Percentiles rank a stretch among this genome's conserved stretches.
Evolutionary conservation across 2,797 vertebrate genomes (phyloP).

Genomic region (Lepus oiostolus): DNA sequence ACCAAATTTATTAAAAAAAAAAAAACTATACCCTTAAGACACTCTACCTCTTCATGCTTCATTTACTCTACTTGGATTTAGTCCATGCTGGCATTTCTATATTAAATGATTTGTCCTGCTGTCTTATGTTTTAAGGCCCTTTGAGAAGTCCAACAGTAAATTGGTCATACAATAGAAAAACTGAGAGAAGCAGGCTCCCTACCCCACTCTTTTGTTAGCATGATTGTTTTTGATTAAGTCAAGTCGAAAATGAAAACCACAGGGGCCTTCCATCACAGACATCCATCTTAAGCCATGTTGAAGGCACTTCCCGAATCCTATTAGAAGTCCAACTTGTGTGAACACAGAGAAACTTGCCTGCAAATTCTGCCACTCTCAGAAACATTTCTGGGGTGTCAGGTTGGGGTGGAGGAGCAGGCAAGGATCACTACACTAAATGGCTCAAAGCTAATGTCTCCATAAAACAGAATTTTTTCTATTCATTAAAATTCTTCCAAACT

Average conservation of each 20-base stretch:
- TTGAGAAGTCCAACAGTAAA: constrained; percentile 71
- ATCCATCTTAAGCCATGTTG: constrained; percentile 20
- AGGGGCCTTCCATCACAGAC: constrained; percentile 67
- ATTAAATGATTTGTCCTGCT: constrained; percentile 75
- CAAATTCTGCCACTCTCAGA: constrained; percentile 14
- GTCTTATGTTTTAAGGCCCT: constrained; percentile 73
- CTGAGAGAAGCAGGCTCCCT: constrained; percentile 63
- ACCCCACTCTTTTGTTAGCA: constrained; percentile 68
- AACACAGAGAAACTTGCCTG: constrained; percentile 44
- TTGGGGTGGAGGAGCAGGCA: neutral
- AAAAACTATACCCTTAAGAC: constrained; percentile 36
- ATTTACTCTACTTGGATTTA: constrained; percentile 59
- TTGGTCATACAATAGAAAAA: constrained; percentile 76
- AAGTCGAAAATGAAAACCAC: constrained; percentile 79
- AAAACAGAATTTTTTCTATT: neutral
- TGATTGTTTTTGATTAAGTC: constrained; percentile 82
- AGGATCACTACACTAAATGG: neutral
- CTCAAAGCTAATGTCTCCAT: neutral
- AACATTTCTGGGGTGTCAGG: constrained; percentile 26
- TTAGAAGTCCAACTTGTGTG: neutral
- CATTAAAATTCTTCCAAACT: constrained; percentile 58
- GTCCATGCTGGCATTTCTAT: constrained; percentile 62
- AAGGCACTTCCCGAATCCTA: constrained; percentile 45
- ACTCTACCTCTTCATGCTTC: constrained; percentile 59
- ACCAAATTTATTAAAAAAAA: neutral